Percentiles rank a stretch among this genome's conserved stretches.
Conservation (phyloP, 2,888 invertebrate genomes). For the Leucophenga maculata region DNA sequence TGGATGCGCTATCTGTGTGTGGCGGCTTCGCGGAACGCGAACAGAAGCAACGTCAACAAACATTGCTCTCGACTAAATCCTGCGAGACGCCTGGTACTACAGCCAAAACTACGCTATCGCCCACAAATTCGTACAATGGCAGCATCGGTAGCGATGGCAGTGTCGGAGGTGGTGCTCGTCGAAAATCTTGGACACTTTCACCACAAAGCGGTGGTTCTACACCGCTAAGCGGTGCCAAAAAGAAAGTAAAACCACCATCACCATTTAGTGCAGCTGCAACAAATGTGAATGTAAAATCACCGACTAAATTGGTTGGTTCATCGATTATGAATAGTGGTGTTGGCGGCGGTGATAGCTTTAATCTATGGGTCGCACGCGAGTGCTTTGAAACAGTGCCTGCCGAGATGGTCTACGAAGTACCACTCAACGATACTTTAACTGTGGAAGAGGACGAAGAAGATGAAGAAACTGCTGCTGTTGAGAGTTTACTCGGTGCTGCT, state of each 20-base stretch:
- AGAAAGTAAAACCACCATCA: slow-evolving; percentile 75
- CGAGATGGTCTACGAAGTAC: slow-evolving; percentile 66
- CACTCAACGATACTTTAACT: slow-evolving; percentile 43
- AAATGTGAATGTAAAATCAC: slow-evolving; percentile 31
- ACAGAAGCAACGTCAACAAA: slow-evolving; percentile 52
- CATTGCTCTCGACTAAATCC: slow-evolving; percentile 62
- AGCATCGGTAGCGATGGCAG: slow-evolving; percentile 66
- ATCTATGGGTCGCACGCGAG: slow-evolving; percentile 71
- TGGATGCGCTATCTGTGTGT: neutral
- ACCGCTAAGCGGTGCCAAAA: slow-evolving; percentile 76
- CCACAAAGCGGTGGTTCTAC: slow-evolving; percentile 62
- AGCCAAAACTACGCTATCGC: slow-evolving; percentile 53
- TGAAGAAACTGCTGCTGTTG: slow-evolving; percentile 63
- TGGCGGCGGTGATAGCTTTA: slow-evolving; percentile 56
- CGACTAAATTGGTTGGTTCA: slow-evolving; percentile 38
- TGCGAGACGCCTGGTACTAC: slow-evolving; percentile 55
- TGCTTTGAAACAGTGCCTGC: slow-evolving; percentile 71
- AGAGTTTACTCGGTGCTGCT: slow-evolving; percentile 66
- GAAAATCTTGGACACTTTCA: slow-evolving; percentile 67
- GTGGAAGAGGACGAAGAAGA: slow-evolving; percentile 52
- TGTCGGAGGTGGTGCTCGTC: slow-evolving; percentile 65
- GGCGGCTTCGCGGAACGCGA: slow-evolving; percentile 1
- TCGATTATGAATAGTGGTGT: slow-evolving; percentile 65
- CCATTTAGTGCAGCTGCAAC: slow-evolving; percentile 31
- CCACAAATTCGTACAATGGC: slow-evolving; percentile 65